Conservation (phyloP, 2,797 vertebrate species). For the Rachycentron canadum region DNA sequence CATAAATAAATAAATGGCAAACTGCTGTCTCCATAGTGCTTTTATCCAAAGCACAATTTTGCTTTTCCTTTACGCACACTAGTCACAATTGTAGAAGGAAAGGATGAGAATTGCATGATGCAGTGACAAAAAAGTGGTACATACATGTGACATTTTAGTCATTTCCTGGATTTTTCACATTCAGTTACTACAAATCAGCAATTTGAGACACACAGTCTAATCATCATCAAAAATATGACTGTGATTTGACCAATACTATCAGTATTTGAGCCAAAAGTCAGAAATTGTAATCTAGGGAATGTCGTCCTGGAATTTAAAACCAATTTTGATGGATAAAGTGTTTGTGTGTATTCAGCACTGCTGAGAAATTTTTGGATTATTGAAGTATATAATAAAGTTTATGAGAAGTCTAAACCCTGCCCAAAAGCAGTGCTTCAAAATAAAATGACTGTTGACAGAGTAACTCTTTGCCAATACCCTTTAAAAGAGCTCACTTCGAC, state of each 20-base stretch:
- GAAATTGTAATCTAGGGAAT: constrained; percentile 35
- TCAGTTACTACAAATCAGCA: constrained; percentile 42
- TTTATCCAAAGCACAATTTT: too few relatives aligned
- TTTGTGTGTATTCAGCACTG: constrained; percentile 20
- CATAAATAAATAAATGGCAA: too few relatives aligned
- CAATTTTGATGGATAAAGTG: constrained; percentile 48
- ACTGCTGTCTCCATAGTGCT: too few relatives aligned
- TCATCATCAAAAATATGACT: constrained; percentile 43
- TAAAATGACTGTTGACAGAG: constrained; percentile 41
- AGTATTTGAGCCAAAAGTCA: constrained; percentile 37
- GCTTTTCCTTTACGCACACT: too few relatives aligned
- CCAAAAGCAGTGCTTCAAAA: constrained; percentile 39
- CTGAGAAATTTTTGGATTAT: constrained; percentile 4
- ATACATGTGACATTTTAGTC: too few relatives aligned
- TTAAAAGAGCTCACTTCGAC: constrained; percentile 37
- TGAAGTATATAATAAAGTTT: constrained; percentile 30
- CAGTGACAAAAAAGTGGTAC: constrained; percentile 18
- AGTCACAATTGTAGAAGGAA: neutral
- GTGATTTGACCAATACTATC: constrained; percentile 18
- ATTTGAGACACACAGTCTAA: constrained; percentile 30
- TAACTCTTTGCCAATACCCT: constrained; percentile 37
- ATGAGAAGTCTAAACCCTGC: constrained; percentile 11
- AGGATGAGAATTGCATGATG: neutral
- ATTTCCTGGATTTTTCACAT: constrained; percentile 20
- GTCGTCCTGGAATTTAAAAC: constrained; percentile 38